Percentiles rank a stretch among this genome's conserved stretches.
Conservation (phyloP, 92 coral and sea anemone genomes). For the Montipora capitata region DNA sequence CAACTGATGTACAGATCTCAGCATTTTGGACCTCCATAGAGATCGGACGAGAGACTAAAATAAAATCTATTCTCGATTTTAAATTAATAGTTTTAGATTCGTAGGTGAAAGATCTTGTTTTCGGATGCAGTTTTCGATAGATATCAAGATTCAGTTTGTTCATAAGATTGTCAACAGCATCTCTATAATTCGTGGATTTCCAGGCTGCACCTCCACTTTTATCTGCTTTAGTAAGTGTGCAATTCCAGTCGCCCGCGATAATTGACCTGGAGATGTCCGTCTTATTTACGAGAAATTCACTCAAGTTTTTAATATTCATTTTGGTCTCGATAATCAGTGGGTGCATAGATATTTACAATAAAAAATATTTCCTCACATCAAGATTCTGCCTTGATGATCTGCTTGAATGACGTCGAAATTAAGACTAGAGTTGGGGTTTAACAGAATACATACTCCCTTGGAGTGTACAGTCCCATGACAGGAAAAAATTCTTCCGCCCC, state of each 20-base stretch:
- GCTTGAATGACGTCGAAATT: neutral
- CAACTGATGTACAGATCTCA: neutral
- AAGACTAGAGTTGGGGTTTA: too few relatives aligned
- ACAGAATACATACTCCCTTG: too few relatives aligned
- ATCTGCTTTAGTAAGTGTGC: neutral
- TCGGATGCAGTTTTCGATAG: neutral
- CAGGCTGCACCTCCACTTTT: neutral
- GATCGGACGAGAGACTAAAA: neutral
- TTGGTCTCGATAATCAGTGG: neutral
- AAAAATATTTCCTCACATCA: neutral
- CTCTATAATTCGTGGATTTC: neutral
- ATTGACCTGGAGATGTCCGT: neutral
- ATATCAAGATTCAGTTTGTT: constrained; percentile 9
- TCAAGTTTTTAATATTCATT: neutral
- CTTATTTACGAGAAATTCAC: neutral
- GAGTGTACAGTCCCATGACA: too few relatives aligned
- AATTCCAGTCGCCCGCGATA: constrained; percentile 13
- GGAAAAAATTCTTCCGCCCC: too few relatives aligned
- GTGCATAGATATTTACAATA: neutral
- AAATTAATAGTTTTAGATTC: neutral
- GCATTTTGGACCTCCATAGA: neutral
- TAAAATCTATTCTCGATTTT: too few relatives aligned
- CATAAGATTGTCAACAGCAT: constrained; percentile 4
- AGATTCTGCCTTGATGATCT: neutral
- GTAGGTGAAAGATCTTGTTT: neutral